A percentile compares a stretch with the other conserved stretches of the same genome.
phyloP scores from a whole-genome alignment of 2,888 invertebrate genomes.

The Amphimallon solstitiale region DNA sequence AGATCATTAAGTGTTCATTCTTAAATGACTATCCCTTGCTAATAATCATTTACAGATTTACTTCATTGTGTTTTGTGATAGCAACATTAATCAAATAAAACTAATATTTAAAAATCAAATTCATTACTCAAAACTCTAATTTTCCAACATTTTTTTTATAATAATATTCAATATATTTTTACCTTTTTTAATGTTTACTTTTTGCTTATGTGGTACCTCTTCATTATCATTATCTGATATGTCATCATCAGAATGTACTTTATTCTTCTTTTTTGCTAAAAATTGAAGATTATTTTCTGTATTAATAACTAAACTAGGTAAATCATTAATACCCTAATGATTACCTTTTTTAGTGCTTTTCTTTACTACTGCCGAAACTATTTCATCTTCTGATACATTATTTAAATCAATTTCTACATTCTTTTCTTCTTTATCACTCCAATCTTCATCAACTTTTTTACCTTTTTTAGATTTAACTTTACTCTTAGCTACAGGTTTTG shows the following conservation, averaged over 20 bases:
- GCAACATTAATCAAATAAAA: no score
- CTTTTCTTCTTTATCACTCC: conserved; percentile 57
- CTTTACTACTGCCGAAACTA: conserved; percentile 62
- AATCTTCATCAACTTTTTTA: conserved; percentile 56
- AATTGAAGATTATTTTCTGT: not conserved
- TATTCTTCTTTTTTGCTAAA: conserved; percentile 54
- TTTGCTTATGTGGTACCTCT: conserved; percentile 10
- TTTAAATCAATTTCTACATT: conserved; percentile 46
- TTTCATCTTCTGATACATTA: conserved; percentile 53
- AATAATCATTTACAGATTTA: no score
- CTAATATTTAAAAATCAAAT: no score
- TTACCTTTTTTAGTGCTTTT: conserved; percentile 68
- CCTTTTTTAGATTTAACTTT: conserved; percentile 48
- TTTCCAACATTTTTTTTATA: no score
- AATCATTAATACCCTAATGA: no score
- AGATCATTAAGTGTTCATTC: no score
- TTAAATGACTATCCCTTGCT: no score
- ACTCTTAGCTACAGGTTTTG: conserved; percentile 32
- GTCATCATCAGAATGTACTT: conserved; percentile 39
- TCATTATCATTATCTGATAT: conserved; percentile 29
- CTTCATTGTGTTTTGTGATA: no score
- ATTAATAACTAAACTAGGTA: conserved; percentile 20
- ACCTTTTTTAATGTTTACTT: conserved; percentile 37
- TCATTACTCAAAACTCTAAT: no score
- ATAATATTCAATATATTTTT: conserved; percentile 22